A percentile compares a stretch with the other conserved stretches of the same genome.
phyloP scores from a whole-genome alignment of 2,797 vertebrate species.

The Pangasius djambal region DNA sequence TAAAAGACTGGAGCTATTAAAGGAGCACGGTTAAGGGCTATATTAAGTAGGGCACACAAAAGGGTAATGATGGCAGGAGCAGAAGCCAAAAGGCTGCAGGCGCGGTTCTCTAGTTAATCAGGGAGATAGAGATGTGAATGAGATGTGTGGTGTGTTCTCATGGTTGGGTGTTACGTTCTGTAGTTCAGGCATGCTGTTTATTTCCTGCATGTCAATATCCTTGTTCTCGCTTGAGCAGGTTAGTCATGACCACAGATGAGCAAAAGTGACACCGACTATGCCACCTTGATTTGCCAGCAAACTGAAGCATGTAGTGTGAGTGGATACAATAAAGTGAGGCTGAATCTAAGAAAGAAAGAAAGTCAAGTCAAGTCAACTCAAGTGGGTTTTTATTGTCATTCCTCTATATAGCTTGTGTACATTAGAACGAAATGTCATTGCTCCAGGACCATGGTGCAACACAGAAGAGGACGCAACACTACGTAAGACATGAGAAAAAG shows the following conservation, averaged over 20 bases:
- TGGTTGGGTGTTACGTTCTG: not conserved
- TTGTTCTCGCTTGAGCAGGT: slow-evolving; percentile 38
- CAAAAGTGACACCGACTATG: slow-evolving; percentile 38
- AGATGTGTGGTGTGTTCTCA: slow-evolving; percentile 16
- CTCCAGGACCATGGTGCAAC: no score
- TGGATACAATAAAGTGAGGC: not conserved
- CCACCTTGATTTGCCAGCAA: not conserved
- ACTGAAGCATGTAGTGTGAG: not conserved
- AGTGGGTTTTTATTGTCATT: no score
- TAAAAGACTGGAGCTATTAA: slow-evolving; percentile 14
- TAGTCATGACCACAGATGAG: slow-evolving; percentile 39
- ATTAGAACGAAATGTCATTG: no score
- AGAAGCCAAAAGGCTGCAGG: slow-evolving; percentile 8
- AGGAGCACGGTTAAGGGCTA: slow-evolving; percentile 16
- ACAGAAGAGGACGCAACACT: no score
- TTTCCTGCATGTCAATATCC: slow-evolving; percentile 51
- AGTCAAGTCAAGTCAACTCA: slow-evolving; percentile 21
- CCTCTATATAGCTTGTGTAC: no score
- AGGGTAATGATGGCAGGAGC: slow-evolving; percentile 7
- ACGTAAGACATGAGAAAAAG: no score
- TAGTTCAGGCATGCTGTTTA: slow-evolving; percentile 52
- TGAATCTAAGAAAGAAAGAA: slow-evolving; percentile 33
- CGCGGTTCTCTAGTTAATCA: slow-evolving; percentile 10
- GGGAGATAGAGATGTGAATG: slow-evolving; percentile 23
- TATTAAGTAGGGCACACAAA: slow-evolving; percentile 21